Evolutionary conservation across 30 jellyfish, hydroid and myxozoan genomes (phyloP), one percentile per base, ranked within the genome.

Genomic region (Hydra vulgaris): DNA sequence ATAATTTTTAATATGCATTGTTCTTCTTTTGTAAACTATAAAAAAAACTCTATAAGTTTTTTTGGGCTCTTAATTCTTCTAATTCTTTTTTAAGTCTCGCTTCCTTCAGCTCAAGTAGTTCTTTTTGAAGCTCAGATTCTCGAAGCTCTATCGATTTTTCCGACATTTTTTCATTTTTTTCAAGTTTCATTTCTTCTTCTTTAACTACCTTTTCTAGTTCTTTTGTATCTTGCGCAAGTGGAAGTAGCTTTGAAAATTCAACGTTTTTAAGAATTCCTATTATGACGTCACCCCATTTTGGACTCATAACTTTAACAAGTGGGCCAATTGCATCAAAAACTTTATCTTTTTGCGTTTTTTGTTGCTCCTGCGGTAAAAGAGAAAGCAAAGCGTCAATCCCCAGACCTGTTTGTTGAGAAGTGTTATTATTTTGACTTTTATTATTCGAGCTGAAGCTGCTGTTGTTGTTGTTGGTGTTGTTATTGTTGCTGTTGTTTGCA

Each of bases 281-380:
- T 7, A 78, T 78, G 15, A 52, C 82, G 17, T 78, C 85, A 8
- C 85, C 85, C 85, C 85, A 78, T 56, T 78, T 78, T 56, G 85
- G 85, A 78, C 85, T 78, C 54, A 78, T 40, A 18, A 25, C 79
- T 52, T 78, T 78, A 18, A 78, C 53, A 0, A 78, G 53, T 0
- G 85, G 85, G 0, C 53, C 85, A 18, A 78, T 52, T 23, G 54
- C 55, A 21, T 78, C 85, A 20, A 78, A 40, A 21, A 78, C 21
- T 66, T 18, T 78, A 40, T 53, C 78, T 73, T 73, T 73, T 68
- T 68, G 75, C 8, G 75, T 68, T 23, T 78, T 78, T 66, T 78
- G 78, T 18, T 78, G 85, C 0, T 40, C 85, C 53, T 78, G 85
- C 18, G 85, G 85, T 25, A 78, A 18, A n/a, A 53, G 80, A 7